phyloP scores from a whole-genome alignment of 2,113 vertebrate species.

The Microcebus lehilahytsara region DNA sequence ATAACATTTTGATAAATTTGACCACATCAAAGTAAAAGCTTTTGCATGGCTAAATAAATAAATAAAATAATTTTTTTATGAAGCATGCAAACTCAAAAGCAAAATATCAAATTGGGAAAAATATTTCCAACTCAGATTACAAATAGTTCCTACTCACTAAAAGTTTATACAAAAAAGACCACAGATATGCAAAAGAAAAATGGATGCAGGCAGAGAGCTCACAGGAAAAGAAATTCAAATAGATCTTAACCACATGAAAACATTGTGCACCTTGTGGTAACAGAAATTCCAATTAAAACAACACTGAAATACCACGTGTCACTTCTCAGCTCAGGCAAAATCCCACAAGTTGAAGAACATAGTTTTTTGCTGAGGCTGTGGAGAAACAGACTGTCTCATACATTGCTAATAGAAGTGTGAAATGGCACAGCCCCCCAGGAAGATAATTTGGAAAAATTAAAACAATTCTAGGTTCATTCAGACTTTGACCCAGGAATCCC shows the following conservation, averaged over 20 bases:
- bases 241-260: background rate
- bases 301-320: background rate
- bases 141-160: background rate
- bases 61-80: background rate
- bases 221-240: background rate
- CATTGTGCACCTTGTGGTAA: background rate
- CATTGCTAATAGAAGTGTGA: background rate
- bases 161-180: background rate
- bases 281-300: background rate
- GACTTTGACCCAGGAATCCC: background rate
- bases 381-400: background rate
- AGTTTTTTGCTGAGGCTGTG: background rate
- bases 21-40: background rate
- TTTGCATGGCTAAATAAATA: background rate
- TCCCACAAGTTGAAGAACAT: background rate
- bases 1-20: conserved; percentile 8
- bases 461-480: background rate
- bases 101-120: background rate
- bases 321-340: background rate
- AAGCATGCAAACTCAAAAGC: background rate
- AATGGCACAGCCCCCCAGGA: background rate
- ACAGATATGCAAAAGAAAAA: background rate
- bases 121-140: background rate
- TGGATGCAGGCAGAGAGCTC: background rate
- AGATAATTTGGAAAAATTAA: background rate